Conservation (phyloP, 2,113 vertebrate species). For the Mormoops blainvillei region DNA sequence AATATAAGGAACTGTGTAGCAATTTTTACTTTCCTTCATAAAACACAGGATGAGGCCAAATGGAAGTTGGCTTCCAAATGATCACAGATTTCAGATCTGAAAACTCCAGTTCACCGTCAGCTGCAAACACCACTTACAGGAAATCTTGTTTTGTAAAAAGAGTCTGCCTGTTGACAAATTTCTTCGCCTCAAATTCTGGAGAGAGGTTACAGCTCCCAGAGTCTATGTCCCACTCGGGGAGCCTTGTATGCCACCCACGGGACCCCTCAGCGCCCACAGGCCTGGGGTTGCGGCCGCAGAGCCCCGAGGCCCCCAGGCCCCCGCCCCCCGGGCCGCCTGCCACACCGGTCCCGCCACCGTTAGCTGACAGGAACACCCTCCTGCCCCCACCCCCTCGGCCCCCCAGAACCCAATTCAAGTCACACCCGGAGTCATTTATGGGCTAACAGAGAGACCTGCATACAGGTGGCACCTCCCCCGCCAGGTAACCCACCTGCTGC, state of each 20-base stretch:
- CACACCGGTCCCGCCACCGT: fast-evolving
- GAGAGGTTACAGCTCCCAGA: not conserved
- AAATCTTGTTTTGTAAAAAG: slow-evolving; percentile 41
- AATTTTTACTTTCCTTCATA: slow-evolving; percentile 33
- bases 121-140: not conserved
- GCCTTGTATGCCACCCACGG: not conserved
- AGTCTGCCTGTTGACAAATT: not conserved
- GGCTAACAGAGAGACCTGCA: too few species aligned
- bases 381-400: not conserved
- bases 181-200: not conserved
- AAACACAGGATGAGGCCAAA: slow-evolving; percentile 41
- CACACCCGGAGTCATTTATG: fast-evolving
- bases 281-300: too few species aligned
- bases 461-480: fast-evolving
- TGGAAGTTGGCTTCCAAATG: not conserved
- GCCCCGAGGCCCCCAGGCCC: fast-evolving
- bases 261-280: fast-evolving
- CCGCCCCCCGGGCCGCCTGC: not conserved
- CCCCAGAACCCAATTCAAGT: not conserved
- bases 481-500: fast-evolving
- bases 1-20: not conserved
- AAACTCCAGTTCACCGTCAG: not conserved
- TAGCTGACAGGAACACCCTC: fast-evolving
- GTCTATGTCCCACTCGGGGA: fast-evolving
- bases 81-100: not conserved